A percentile compares a stretch with the other conserved stretches of the same genome.
Conservation (phyloP, 2,797 vertebrate genomes). For the Merluccius polli region DNA sequence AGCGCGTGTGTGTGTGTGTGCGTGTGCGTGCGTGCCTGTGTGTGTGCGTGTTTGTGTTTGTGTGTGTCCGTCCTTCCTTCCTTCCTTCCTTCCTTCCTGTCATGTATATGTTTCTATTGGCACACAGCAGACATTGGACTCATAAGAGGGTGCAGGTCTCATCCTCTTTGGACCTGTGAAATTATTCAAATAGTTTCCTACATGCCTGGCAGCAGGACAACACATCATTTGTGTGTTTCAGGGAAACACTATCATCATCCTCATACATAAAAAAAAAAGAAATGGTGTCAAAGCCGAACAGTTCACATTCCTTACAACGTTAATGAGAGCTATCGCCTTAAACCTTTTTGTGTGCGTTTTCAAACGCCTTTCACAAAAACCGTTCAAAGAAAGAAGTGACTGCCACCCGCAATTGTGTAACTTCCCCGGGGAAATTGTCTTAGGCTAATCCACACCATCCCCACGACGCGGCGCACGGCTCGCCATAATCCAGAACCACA, state of each 20-base stretch:
- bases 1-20: slow-evolving; percentile 2
- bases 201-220: neutral
- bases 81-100: too few relatives aligned
- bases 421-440: neutral
- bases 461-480: neutral
- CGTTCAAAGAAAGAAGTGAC: neutral
- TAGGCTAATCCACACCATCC: neutral
- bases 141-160: neutral
- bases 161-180: neutral
- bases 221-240: neutral
- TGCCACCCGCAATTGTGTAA: neutral
- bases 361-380: too few relatives aligned
- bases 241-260: neutral
- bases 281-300: too few relatives aligned
- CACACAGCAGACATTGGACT: neutral
- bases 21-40: slow-evolving; percentile 1
- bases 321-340: neutral
- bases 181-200: neutral
- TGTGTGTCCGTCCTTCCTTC: slow-evolving; percentile 3
- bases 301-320: neutral
- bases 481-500: neutral
- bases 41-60: slow-evolving; percentile 13
- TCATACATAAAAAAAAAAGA: neutral
- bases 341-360: neutral
- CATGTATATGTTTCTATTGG: too few relatives aligned